These are phyloP conservation scores for Ennomos erosarius DNA, from an alignment of 2,888 invertebrate genomes.

Conservation along the genomic window DNA sequence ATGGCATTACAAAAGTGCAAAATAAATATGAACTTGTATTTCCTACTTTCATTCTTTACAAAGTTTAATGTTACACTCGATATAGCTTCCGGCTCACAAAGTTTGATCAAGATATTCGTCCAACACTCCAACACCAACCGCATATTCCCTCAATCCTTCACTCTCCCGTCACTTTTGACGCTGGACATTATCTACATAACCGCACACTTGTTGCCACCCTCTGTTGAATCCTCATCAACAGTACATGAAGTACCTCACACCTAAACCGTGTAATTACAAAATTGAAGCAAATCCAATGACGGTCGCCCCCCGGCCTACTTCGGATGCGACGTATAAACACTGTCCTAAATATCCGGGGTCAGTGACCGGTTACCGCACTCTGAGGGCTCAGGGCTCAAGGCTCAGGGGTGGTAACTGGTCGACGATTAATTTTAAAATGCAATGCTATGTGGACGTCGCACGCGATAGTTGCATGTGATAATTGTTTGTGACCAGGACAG, in stretches of 20 bases:
- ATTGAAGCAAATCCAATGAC: conserved; percentile 46
- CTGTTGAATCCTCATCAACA: conserved; percentile 46
- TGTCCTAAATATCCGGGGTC: conserved; percentile 78
- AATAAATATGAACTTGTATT: too few species aligned
- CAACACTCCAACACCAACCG: conserved; percentile 6
- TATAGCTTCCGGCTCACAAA: not conserved
- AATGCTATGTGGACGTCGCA: conserved; percentile 68
- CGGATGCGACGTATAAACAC: conserved; percentile 66
- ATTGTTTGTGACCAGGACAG: conserved; percentile 27
- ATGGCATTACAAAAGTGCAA: too few species aligned
- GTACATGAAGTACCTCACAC: conserved; percentile 33
- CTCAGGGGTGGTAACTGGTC: conserved; percentile 63
- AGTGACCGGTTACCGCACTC: conserved; percentile 65
- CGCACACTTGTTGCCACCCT: conserved; percentile 44
- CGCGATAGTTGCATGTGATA: conserved; percentile 56
- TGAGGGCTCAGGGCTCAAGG: conserved; percentile 55
- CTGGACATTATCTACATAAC: conserved; percentile 20
- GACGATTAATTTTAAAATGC: conserved; percentile 78
- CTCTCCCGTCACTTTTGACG: conserved; percentile 20
- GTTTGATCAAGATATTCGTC: conserved; percentile 5
- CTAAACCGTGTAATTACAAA: conserved; percentile 49
- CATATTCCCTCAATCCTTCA: conserved; percentile 15
- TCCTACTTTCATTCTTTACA: too few species aligned
- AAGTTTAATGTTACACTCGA: not conserved
- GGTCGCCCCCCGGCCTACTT: conserved; percentile 61